phyloP scores from a whole-genome alignment of 2,113 vertebrate genomes.

The Pangasianodon hypophthalmus region DNA sequence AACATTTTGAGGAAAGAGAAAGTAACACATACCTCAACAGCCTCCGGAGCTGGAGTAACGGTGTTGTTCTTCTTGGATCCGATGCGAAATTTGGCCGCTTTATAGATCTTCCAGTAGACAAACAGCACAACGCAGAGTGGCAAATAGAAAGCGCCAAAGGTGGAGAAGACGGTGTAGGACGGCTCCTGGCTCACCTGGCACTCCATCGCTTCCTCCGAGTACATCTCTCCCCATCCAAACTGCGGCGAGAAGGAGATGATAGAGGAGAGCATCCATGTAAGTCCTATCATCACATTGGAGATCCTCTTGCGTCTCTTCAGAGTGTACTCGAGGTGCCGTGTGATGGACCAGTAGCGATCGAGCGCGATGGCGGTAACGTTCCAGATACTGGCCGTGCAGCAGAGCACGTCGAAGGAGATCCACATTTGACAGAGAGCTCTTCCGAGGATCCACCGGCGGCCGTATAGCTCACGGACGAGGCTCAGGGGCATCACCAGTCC shows the following conservation, averaged over 20 bases:
- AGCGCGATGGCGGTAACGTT: conserved; percentile 82
- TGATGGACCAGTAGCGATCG: conserved; percentile 86
- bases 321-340: conserved; percentile 80
- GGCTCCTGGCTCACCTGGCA: conserved; percentile 83
- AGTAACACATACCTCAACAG: conserved; percentile 69
- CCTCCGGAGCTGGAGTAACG: conserved; percentile 71
- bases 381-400: conserved; percentile 87
- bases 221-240: conserved; percentile 83
- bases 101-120: conserved; percentile 86
- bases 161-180: conserved; percentile 82
- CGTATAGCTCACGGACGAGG: conserved; percentile 75
- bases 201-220: conserved; percentile 67
- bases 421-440: conserved; percentile 78
- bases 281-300: conserved; percentile 79
- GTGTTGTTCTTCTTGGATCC: conserved; percentile 75
- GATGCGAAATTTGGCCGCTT: conserved; percentile 77
- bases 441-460: conserved; percentile 78
- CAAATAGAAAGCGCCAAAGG: conserved; percentile 83
- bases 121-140: conserved; percentile 83
- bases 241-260: conserved; percentile 79
- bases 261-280: conserved; percentile 78
- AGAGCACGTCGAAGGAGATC: conserved; percentile 81
- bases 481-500: conserved; percentile 84
- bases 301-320: conserved; percentile 71
- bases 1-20: neutral